These are phyloP conservation scores for Calliphora vomitoria DNA, from an alignment of 2,888 invertebrate genomes.

Conservation along the genomic window DNA sequence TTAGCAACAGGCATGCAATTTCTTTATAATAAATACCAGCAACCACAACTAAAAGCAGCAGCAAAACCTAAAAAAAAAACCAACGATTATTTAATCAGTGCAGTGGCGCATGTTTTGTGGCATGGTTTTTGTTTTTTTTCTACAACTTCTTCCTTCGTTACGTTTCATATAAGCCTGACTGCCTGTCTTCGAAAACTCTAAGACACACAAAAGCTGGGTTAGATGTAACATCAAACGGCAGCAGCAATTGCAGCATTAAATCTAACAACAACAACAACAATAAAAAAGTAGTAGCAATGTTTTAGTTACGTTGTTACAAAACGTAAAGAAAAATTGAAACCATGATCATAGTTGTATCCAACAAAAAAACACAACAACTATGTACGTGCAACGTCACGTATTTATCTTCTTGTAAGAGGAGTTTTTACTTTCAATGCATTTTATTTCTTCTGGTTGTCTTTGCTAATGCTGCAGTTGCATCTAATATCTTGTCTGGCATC, in stretches of 20 bases:
- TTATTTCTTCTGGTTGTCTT: constrained; percentile 35
- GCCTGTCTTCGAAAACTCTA: constrained; percentile 24
- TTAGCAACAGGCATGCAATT: constrained; percentile 66
- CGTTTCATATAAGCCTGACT: constrained; percentile 1
- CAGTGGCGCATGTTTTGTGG: constrained; percentile 72
- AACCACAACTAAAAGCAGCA: constrained; percentile 17
- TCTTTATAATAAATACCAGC: constrained; percentile 37
- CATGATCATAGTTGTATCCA: constrained; percentile 60
- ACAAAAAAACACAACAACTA: background rate
- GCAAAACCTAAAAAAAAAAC: constrained; percentile 6
- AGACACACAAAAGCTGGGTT: constrained; percentile 16
- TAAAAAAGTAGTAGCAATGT: constrained; percentile 46
- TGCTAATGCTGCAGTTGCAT: constrained; percentile 42
- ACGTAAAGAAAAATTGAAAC: constrained; percentile 69
- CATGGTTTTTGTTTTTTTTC: constrained; percentile 38
- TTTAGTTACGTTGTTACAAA: constrained; percentile 65
- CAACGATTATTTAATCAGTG: constrained; percentile 73
- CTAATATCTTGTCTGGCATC: constrained; percentile 58
- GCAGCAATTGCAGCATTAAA: constrained; percentile 38
- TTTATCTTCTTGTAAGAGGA: constrained; percentile 60
- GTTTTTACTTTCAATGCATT: constrained; percentile 70
- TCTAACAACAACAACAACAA: constrained; percentile 50
- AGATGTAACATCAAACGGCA: constrained; percentile 25
- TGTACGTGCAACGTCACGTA: constrained; percentile 51
- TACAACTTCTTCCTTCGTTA: constrained; percentile 31